Evolutionary conservation across 2,113 vertebrate genomes (phyloP).

Genomic region (Zapornia atra): DNA sequence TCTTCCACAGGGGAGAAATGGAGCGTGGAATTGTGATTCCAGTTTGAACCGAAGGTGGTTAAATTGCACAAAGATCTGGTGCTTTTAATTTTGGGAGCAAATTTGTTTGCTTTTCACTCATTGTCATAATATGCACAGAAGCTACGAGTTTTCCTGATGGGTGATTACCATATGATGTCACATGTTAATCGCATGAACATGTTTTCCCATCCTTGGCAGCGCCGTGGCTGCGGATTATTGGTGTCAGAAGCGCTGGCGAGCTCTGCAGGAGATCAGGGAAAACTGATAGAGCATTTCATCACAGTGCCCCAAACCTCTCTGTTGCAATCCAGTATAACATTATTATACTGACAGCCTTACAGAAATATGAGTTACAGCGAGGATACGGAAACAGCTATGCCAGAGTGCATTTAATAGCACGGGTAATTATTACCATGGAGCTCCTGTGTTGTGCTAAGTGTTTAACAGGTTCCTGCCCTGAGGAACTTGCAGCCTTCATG

Average conservation of each 20-base stretch:
- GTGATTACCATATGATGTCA: neutral
- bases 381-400: constrained; percentile 11
- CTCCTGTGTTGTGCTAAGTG: constrained; percentile 48
- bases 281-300: constrained; percentile 12
- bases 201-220: neutral
- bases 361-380: neutral
- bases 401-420: constrained; percentile 31
- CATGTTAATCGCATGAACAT: neutral
- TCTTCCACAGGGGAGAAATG: neutral
- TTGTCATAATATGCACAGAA: neutral
- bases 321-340: neutral
- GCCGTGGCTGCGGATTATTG: neutral
- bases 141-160: neutral
- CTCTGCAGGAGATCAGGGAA: neutral
- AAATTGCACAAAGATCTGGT: neutral
- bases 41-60: neutral
- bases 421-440: constrained; percentile 46
- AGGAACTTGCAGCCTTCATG: constrained; percentile 30
- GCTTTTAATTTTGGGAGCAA: neutral
- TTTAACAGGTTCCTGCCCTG: constrained; percentile 57
- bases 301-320: neutral
- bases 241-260: constrained; percentile 18
- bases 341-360: constrained; percentile 34
- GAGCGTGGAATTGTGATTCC: neutral
- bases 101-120: neutral